These are phyloP conservation scores for Psylliodes chrysocephalus DNA, from an alignment of 2,888 invertebrate genomes.

Conservation along the genomic window DNA sequence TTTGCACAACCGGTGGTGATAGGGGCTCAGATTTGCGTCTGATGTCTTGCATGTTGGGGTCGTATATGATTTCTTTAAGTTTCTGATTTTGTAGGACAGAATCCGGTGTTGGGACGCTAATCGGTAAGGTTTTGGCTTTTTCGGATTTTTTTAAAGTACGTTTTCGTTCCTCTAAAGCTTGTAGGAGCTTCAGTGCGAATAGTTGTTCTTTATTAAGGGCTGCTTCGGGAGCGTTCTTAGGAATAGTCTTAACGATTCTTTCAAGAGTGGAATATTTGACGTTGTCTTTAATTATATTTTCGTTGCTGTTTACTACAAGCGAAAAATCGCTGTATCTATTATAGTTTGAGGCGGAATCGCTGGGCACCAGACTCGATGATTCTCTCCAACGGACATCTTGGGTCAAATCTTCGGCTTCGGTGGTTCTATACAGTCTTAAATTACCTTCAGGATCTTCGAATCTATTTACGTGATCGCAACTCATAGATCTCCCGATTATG, in stretches of 20 bases:
- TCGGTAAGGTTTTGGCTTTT: conserved; percentile 46
- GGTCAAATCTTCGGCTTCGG: conserved; percentile 44
- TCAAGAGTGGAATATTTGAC: conserved; percentile 51
- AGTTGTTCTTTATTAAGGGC: conserved; percentile 54
- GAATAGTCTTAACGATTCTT: conserved; percentile 50
- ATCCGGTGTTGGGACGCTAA: conserved; percentile 53
- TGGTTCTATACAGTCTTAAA: conserved; percentile 40
- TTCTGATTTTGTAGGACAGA: conserved; percentile 53
- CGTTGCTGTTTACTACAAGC: conserved; percentile 22
- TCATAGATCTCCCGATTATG: conserved; percentile 44
- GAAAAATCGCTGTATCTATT: conserved; percentile 42
- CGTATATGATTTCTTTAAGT: conserved; percentile 45
- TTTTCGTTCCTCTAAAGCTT: conserved; percentile 53
- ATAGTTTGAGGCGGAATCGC: conserved; percentile 48
- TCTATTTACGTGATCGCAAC: conserved; percentile 48
- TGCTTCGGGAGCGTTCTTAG: conserved; percentile 47
- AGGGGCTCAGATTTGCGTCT: conserved; percentile 31
- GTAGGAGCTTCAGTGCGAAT: conserved; percentile 53
- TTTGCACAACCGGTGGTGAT: not conserved
- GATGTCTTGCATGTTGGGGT: conserved; percentile 37
- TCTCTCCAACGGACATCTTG: conserved; percentile 23
- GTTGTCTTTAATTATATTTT: conserved; percentile 4
- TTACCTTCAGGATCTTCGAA: conserved; percentile 30
- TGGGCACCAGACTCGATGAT: conserved; percentile 40
- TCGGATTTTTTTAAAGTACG: conserved; percentile 49